Evolutionary conservation across 1,140 invertebrate species (phyloP).

Genomic region (Euura saliciscinereae): DNA sequence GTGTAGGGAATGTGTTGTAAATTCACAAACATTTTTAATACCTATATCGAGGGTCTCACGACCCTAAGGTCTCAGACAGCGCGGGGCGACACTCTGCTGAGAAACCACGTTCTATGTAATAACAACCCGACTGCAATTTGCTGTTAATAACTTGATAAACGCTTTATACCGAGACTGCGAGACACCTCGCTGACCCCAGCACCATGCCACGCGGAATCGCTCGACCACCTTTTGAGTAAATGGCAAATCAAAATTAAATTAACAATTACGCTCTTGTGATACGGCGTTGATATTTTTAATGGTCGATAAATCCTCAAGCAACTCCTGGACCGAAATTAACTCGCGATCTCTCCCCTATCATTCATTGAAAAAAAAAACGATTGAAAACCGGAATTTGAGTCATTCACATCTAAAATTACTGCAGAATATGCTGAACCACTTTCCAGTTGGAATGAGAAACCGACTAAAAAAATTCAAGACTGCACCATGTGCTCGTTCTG

Average conservation of each 20-base stretch:
- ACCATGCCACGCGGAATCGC: slow-evolving; percentile 1
- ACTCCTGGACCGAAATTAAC: too few species aligned
- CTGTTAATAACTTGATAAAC: slow-evolving; percentile 37
- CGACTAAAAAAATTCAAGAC: too few species aligned
- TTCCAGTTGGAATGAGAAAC: too few species aligned
- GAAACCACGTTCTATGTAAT: slow-evolving; percentile 31
- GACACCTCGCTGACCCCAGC: slow-evolving; percentile 1
- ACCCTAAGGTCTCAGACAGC: slow-evolving; percentile 23
- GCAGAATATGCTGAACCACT: too few species aligned
- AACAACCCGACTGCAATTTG: slow-evolving; percentile 31
- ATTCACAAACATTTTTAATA: too few species aligned
- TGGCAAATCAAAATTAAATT: background rate
- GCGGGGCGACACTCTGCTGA: slow-evolving; percentile 30
- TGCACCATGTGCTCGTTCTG: too few species aligned
- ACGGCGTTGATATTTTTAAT: background rate
- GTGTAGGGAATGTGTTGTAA: too few species aligned
- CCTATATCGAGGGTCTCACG: slow-evolving; percentile 25
- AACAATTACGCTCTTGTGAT: background rate
- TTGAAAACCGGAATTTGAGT: too few species aligned
- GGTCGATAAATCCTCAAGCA: too few species aligned
- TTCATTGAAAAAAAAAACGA: too few species aligned
- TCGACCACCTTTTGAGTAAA: background rate
- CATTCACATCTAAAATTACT: too few species aligned
- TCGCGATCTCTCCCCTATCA: too few species aligned
- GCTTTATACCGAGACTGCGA: background rate